These are phyloP conservation scores for Lymantria dispar DNA, from an alignment of 2,888 invertebrate species.

Conservation along the genomic window DNA sequence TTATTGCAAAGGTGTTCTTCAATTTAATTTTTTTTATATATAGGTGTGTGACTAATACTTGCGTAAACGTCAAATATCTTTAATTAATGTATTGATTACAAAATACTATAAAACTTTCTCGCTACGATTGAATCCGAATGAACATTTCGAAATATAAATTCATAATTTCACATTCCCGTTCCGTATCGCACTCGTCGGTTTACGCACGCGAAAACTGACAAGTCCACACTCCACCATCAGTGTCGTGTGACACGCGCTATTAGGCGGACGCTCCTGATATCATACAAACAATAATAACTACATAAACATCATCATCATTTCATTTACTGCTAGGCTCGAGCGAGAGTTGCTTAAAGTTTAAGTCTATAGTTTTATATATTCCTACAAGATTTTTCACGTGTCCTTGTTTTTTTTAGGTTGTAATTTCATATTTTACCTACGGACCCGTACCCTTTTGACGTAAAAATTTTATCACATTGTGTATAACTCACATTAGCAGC, in stretches of 20 bases:
- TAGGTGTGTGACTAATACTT: too few relatives aligned
- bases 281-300: neutral
- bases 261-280: neutral
- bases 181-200: slow-evolving; percentile 24
- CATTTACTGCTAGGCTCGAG: too few relatives aligned
- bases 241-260: slow-evolving; percentile 21
- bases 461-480: too few relatives aligned
- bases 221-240: slow-evolving; percentile 49
- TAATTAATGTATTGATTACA: slow-evolving; percentile 5
- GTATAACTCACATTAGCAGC: too few relatives aligned
- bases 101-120: slow-evolving; percentile 22
- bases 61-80: neutral
- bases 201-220: slow-evolving; percentile 28
- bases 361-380: too few relatives aligned
- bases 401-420: too few relatives aligned
- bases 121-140: slow-evolving; percentile 20
- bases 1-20: too few relatives aligned
- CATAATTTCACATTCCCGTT: slow-evolving; percentile 35
- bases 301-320: neutral
- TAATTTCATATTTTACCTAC: too few relatives aligned
- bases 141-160: slow-evolving; percentile 30
- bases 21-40: too few relatives aligned
- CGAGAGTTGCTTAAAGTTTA: too few relatives aligned
- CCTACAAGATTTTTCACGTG: too few relatives aligned
- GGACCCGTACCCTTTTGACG: too few relatives aligned